A percentile compares a stretch with the other conserved stretches of the same genome.
Conservation (phyloP, 2,113 vertebrate genomes). For the Gadus chalcogrammus region DNA sequence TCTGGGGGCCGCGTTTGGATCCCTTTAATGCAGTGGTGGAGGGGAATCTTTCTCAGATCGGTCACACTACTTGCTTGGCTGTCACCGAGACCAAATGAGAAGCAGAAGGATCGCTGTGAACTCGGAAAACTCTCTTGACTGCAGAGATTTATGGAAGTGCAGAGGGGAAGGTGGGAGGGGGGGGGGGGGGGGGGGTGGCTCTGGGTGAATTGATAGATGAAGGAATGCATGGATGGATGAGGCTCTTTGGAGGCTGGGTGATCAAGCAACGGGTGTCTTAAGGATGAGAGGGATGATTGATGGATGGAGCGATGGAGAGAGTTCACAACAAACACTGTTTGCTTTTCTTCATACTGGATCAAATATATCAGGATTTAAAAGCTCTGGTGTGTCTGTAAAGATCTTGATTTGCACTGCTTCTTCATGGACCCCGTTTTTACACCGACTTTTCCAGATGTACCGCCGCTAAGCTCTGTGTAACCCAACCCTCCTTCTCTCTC, state of each 20-base stretch:
- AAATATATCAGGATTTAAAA: no score
- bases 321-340: background rate
- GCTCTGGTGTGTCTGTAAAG: no score
- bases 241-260: background rate
- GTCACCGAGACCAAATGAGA: background rate
- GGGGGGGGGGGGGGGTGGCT: constrained; percentile 17
- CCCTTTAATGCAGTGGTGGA: background rate
- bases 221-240: constrained; percentile 38
- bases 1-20: background rate
- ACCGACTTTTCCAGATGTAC: background rate
- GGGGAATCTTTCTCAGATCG: background rate
- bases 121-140: background rate
- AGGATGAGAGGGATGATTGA: background rate
- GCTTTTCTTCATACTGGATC: no score
- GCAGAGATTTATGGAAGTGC: no score
- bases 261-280: no score
- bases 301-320: background rate
- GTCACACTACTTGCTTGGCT: background rate
- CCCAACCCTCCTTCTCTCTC: no score
- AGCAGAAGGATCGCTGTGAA: background rate
- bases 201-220: no score
- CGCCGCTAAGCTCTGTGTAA: no score
- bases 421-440: background rate
- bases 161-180: background rate
- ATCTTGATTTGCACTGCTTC: background rate